Conservation (phyloP, 2,797 vertebrate genomes). For the Oryzias sinensis region DNA sequence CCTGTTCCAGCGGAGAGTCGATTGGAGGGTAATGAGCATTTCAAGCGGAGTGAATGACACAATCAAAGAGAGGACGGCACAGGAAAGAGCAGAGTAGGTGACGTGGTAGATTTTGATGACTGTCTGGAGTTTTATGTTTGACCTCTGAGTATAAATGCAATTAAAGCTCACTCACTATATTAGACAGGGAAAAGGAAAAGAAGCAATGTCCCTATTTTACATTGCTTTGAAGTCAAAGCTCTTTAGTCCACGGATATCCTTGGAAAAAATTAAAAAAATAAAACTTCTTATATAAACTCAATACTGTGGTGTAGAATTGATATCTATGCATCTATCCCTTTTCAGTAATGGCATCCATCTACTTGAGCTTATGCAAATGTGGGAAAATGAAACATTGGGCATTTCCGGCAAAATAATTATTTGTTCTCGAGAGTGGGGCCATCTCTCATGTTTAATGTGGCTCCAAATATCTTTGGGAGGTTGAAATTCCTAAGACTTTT, state of each 20-base stretch:
- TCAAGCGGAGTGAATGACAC: constrained; percentile 47
- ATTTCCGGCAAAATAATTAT: constrained; percentile 59
- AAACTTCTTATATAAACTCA: too few relatives aligned
- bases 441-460: constrained; percentile 62
- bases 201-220: constrained; percentile 17
- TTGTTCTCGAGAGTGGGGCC: constrained; percentile 47
- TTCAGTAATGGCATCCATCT: constrained; percentile 53
- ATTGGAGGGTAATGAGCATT: constrained; percentile 45
- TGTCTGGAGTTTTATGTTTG: constrained; percentile 28
- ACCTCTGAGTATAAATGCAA: constrained; percentile 27
- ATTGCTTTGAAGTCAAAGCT: not conserved
- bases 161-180: constrained; percentile 29
- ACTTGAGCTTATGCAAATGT: constrained; percentile 65
- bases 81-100: constrained; percentile 4
- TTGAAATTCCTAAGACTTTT: constrained; percentile 65
- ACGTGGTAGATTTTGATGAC: constrained; percentile 20
- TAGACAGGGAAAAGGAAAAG: constrained; percentile 19
- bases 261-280: constrained; percentile 4
- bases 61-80: constrained; percentile 33
- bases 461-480: constrained; percentile 53
- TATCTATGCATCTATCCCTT: constrained; percentile 20
- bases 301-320: constrained; percentile 25
- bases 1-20: constrained; percentile 23
- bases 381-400: constrained; percentile 54
- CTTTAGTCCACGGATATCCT: constrained; percentile 8